Percentiles rank a stretch among this genome's conserved stretches.
These are phyloP conservation scores for Clarias magur DNA, from an alignment of 2,113 vertebrate species.

Conservation along the genomic window DNA sequence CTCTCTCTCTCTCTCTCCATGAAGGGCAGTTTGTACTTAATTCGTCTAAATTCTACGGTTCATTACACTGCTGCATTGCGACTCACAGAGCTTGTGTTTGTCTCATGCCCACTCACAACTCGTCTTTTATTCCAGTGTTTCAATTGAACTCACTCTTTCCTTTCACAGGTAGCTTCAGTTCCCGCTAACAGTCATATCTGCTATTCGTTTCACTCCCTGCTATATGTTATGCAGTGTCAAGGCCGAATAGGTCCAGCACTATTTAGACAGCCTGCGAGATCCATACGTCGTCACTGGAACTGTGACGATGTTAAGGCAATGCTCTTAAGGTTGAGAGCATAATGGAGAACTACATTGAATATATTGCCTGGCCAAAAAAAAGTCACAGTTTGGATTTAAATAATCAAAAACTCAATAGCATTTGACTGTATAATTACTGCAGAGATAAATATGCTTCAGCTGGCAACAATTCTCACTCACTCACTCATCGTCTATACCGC, in stretches of 20 bases:
- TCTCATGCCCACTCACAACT: background rate
- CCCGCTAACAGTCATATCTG: background rate
- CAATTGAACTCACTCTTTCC: background rate
- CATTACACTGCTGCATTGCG: background rate
- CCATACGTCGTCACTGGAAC: background rate
- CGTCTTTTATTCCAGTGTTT: background rate
- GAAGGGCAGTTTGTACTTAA: background rate
- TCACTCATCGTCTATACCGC: no score
- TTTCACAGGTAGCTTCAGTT: background rate
- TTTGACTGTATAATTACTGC: no score
- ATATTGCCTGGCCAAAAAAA: background rate
- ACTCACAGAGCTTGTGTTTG: background rate
- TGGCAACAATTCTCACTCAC: no score
- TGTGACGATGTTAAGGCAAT: background rate
- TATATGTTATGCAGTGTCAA: background rate
- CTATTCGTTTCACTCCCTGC: background rate
- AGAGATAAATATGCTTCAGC: no score
- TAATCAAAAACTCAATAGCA: no score
- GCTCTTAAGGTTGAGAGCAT: no score
- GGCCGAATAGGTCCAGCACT: background rate
- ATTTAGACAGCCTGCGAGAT: background rate
- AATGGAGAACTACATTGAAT: background rate
- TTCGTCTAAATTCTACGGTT: background rate
- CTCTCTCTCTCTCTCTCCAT: background rate
- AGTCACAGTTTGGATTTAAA: no score